Conservation (phyloP, 1,140 invertebrate genomes). For the Drosophila mayri region DNA sequence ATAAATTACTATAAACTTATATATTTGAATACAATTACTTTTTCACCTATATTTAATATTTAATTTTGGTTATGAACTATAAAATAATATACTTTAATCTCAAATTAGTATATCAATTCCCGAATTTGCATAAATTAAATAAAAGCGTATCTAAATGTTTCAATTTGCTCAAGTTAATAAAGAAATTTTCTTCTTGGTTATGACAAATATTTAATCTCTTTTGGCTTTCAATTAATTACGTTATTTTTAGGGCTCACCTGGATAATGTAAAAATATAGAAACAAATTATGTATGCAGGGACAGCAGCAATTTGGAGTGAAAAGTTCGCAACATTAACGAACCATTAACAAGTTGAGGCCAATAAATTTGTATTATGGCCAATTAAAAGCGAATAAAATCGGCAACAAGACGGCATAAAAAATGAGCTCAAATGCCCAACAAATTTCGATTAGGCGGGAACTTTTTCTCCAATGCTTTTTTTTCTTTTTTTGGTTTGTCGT, state of each 20-base stretch:
- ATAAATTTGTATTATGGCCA: slow-evolving; percentile 83
- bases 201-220: slow-evolving; percentile 53
- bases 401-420: slow-evolving; percentile 64
- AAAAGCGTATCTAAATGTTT: slow-evolving; percentile 5
- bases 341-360: slow-evolving; percentile 75
- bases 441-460: slow-evolving; percentile 76
- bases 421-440: slow-evolving; percentile 79
- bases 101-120: too few species aligned
- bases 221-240: slow-evolving; percentile 48
- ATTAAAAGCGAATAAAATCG: slow-evolving; percentile 81
- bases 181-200: slow-evolving; percentile 15
- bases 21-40: not conserved
- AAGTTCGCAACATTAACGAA: slow-evolving; percentile 76
- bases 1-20: not conserved
- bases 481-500: slow-evolving; percentile 45
- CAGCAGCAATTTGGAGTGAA: slow-evolving; percentile 34
- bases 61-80: not conserved
- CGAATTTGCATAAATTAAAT: not conserved
- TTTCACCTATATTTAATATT: too few species aligned
- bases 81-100: not conserved
- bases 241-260: slow-evolving; percentile 14
- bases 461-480: slow-evolving; percentile 33
- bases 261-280: slow-evolving; percentile 17
- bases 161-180: slow-evolving; percentile 31
- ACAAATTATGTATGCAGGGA: slow-evolving; percentile 34